These are phyloP conservation scores for Pseudomyrmex flavicornis DNA, from an alignment of 1,140 invertebrate species.

Conservation along the genomic window DNA sequence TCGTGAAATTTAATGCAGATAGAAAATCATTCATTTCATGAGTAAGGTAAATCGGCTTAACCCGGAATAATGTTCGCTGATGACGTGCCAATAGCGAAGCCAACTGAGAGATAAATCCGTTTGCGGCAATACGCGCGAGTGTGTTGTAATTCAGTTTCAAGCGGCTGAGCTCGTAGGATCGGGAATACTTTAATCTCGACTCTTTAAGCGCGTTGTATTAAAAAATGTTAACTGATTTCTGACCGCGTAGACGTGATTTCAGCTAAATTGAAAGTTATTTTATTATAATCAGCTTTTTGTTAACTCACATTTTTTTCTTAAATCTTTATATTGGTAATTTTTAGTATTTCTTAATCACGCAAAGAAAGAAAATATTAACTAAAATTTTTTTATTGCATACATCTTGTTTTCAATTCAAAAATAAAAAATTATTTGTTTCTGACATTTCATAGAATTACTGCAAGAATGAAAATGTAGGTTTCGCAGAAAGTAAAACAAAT, in stretches of 20 bases:
- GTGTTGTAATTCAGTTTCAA: conserved; percentile 34
- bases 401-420: background rate
- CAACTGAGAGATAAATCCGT: conserved; percentile 42
- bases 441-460: conserved; percentile 27
- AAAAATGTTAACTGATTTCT: conserved; percentile 39
- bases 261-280: background rate
- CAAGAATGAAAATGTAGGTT: conserved; percentile 38
- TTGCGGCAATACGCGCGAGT: conserved; percentile 30
- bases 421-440: conserved; percentile 39
- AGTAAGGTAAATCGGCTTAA: conserved; percentile 31
- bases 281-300: background rate
- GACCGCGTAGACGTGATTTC: conserved; percentile 10
- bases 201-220: conserved; percentile 36
- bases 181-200: conserved; percentile 41
- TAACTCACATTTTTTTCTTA: background rate
- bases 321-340: conserved; percentile 2
- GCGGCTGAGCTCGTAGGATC: conserved; percentile 37
- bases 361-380: background rate
- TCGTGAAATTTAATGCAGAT: conserved; percentile 2
- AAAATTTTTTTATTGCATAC: background rate
- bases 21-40: background rate
- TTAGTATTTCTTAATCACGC: background rate
- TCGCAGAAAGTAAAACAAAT: conserved; percentile 45
- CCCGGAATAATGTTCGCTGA: conserved; percentile 42
- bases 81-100: conserved; percentile 39